Conservation (phyloP, 2,888 invertebrate species). For the Leptopilina syphax region DNA sequence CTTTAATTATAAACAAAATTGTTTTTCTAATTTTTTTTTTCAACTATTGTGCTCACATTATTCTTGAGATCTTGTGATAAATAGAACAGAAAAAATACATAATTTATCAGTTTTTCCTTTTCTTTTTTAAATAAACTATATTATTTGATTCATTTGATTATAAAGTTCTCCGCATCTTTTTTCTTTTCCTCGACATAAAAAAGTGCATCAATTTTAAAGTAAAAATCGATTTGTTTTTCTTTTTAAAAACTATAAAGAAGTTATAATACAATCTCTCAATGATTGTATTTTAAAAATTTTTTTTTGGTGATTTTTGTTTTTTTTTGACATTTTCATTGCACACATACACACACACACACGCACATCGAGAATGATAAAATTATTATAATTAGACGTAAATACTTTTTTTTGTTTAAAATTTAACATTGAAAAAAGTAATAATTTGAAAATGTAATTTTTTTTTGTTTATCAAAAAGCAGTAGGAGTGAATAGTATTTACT, state of each 20-base stretch:
- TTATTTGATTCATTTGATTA: neutral
- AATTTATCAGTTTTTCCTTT: neutral
- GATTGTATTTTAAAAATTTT: neutral
- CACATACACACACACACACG: too few species aligned
- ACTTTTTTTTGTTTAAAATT: neutral
- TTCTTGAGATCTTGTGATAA: constrained; percentile 22
- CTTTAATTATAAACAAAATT: neutral
- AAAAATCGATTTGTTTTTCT: constrained; percentile 20
- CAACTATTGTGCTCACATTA: neutral
- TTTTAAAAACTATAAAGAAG: neutral
- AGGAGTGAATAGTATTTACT: constrained; percentile 66
- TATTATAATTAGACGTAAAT: neutral
- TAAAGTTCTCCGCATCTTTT: neutral
- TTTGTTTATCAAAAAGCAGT: constrained; percentile 58
- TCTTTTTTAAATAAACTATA: too few species aligned
- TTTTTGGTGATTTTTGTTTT: neutral
- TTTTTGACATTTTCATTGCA: too few species aligned
- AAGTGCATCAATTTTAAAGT: constrained; percentile 23
- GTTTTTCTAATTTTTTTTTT: neutral
- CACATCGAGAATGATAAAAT: neutral
- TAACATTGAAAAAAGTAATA: neutral
- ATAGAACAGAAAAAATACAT: neutral
- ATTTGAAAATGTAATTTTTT: constrained; percentile 6
- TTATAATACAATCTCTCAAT: neutral
- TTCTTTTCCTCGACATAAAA: neutral